These are phyloP conservation scores for Trachops cirrhosus DNA, from an alignment of 2,797 vertebrate genomes.

Conservation along the genomic window DNA sequence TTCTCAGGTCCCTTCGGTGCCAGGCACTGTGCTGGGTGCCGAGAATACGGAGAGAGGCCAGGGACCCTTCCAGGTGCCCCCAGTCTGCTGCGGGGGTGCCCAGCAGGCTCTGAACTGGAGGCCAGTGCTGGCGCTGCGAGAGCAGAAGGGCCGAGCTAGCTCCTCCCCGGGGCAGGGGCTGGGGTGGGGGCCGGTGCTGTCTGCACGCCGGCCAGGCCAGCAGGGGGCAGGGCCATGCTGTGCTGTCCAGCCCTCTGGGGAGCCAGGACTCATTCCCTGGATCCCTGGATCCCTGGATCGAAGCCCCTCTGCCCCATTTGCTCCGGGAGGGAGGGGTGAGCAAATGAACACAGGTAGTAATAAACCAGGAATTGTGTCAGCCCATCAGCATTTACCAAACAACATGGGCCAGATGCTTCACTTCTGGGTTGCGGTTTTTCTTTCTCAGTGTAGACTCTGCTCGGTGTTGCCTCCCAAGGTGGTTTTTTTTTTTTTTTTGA, in stretches of 20 bases:
- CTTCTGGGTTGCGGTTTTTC: neutral
- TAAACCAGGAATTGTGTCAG: neutral
- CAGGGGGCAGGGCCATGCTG: neutral
- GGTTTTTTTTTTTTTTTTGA: neutral
- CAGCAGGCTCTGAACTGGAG: neutral
- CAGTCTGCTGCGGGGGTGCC: too few species aligned
- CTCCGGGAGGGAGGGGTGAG: neutral
- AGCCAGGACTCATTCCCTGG: fast-evolving
- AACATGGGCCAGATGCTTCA: neutral
- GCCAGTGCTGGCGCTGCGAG: fast-evolving
- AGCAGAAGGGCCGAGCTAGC: neutral
- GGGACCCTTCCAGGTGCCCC: neutral
- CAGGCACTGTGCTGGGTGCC: too few species aligned
- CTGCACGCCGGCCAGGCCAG: neutral
- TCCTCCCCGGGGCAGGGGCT: neutral
- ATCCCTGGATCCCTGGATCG: neutral
- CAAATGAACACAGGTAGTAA: neutral
- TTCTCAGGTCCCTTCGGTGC: neutral
- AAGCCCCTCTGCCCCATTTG: neutral
- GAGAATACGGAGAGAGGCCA: neutral
- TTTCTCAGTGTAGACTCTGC: neutral
- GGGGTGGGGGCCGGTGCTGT: neutral
- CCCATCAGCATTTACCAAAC: neutral
- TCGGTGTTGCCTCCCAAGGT: neutral
- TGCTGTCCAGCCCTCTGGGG: neutral